Base-by-base conservation (phyloP, 2,113 vertebrate genomes). In the Peucedramus taeniatus region DNA sequence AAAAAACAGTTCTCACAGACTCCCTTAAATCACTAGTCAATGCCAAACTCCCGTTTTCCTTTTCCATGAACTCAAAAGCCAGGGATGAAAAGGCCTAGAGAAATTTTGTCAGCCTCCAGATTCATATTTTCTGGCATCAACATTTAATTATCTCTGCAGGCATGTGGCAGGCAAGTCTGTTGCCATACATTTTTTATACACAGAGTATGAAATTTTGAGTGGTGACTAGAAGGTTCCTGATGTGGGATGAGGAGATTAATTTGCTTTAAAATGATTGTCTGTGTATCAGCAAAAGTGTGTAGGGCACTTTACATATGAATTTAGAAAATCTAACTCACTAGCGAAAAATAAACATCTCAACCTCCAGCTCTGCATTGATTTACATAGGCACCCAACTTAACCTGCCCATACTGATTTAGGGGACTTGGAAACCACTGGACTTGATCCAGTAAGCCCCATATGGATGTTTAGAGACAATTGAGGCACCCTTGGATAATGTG, bases 71-170 rank as follows among this genome's bases (percentile, higher is more conserved):
- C 84, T 83, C 79, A 83, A 63, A 97, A 85, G 60, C 56, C 3
- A 6, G 37, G 70, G 91, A 92, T 94, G 69, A 94, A 92, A 92
- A 96, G 69, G 44, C 89, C 56, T 17, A 87, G 76, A 76, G 85
- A 94, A 95, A 78, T 93, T 90, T 94, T 94, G 84, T 94, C 92
- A 97, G 31, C 57, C 26, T 91, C 65, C 68, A 83, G 74, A 83
- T 93, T 89, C 61, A 15, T 89, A 66, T 93, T 93, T 96, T 95
- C 91, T 96, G 91, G 87, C 89, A 92, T 65, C 31, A 31, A 78
- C 88, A 68, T 94, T 91, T 96, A 95, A 95, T 97, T 96, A 95
- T 94, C 82, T 89, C 87, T 66, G 70, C 82, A 88, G 82, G 87
- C 70, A 86, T 85, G 79, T 89, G 87, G 82, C 85, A 86, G 72